Conservation (phyloP, 2,113 vertebrate species). For the Suricata suricatta region DNA sequence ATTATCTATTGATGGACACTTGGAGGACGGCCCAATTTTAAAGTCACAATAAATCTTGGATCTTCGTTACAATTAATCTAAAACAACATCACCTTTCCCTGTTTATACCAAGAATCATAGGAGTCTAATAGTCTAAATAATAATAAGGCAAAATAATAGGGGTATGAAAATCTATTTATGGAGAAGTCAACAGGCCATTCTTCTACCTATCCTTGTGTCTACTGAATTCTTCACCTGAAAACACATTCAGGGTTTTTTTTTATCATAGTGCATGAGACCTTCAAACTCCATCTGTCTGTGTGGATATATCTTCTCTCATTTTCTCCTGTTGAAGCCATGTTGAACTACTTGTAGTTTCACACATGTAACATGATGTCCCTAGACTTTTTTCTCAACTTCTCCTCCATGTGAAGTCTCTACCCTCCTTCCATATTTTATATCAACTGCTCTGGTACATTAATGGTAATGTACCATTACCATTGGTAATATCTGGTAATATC, state of each 20-base stretch:
- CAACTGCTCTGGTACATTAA: background rate
- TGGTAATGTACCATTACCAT: too few species aligned
- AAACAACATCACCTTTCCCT: background rate
- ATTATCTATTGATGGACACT: background rate
- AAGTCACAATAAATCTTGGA: background rate
- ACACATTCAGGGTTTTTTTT: background rate
- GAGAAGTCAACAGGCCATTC: background rate
- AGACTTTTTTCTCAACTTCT: background rate
- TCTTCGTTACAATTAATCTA: background rate
- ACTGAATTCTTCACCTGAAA: background rate
- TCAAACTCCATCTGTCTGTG: background rate
- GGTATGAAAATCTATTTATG: background rate
- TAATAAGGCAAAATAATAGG: background rate
- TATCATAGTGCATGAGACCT: background rate
- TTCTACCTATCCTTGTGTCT: background rate
- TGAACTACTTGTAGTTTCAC: background rate
- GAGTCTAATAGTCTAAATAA: background rate
- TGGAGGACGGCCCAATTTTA: background rate
- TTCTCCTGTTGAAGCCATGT: background rate
- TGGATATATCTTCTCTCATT: background rate
- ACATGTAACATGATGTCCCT: background rate
- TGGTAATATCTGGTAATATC: too few species aligned
- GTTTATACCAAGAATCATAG: background rate
- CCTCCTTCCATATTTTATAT: background rate
- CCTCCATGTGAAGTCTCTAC: background rate